Conservation (phyloP, 2,797 vertebrate species). For the Danio tinwini region DNA sequence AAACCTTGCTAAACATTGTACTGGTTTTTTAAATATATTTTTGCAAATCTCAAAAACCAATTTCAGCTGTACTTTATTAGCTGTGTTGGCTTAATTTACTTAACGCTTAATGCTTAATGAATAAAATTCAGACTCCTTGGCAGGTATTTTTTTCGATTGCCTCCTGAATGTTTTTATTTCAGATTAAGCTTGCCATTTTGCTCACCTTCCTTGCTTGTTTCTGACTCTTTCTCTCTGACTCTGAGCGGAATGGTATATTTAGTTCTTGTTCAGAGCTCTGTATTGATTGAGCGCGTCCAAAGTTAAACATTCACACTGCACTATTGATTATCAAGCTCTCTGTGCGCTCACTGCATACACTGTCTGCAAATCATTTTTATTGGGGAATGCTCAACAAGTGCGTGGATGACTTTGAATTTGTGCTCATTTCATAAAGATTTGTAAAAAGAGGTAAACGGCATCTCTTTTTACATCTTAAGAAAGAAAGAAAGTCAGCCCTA, state of each 20-base stretch:
- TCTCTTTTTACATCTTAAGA: neutral
- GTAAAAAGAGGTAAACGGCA: conserved; percentile 16
- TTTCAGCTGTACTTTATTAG: neutral
- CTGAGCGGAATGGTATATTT: conserved; percentile 56
- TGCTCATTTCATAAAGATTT: conserved; percentile 5
- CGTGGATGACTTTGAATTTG: neutral
- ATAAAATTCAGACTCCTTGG: no score
- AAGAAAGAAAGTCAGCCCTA: neutral
- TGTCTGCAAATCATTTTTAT: conserved; percentile 55
- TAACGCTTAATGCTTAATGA: no score
- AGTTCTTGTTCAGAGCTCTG: conserved; percentile 57
- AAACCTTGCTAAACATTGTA: neutral
- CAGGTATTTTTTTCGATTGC: neutral
- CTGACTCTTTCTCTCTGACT: conserved; percentile 33
- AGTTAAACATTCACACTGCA: conserved; percentile 66
- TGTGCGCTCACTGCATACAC: conserved; percentile 43
- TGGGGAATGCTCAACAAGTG: conserved; percentile 16
- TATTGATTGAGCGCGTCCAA: conserved; percentile 59
- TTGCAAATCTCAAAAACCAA: neutral
- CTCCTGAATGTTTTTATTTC: conserved; percentile 8
- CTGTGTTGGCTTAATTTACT: no score
- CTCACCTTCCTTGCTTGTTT: neutral
- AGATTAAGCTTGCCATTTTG: neutral
- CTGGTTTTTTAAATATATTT: no score
- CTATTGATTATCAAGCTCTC: conserved; percentile 63